Evolutionary conservation across 2,797 vertebrate genomes (phyloP), one percentile per base, ranked within the genome.

Genomic region (Thunnus albacares): DNA sequence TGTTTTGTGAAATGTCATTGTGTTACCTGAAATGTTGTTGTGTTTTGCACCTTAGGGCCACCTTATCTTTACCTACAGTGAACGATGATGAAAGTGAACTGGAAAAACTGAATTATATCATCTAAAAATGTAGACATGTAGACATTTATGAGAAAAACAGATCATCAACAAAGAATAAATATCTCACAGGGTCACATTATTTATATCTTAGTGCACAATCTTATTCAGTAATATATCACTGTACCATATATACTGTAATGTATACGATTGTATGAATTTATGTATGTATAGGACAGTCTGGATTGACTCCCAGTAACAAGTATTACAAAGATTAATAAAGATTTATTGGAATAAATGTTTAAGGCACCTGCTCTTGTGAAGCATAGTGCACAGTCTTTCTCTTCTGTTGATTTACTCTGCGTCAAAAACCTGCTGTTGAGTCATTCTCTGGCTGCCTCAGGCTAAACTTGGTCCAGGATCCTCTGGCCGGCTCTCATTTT

Each of bases 351-450:
- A 69, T 75, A 65, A 60, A 73, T 77, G 55, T 83, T 75, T 12
- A 53, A 71, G 71, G 60, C 79, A 90, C 81, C 80, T 90, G 84
- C 56, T 84, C 22, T 53, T 35, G 24, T 68, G 68, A 41, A 68
- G 67, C 53, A 38, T n/a, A 20, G 49, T 75, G 85, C 35, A 73
- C 71, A 71, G 3, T 71, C 76, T 85, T 75, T 65, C 74, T 82
- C 71, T 66, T 71, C 70, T 72, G 59, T 82, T 84, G 75, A 86
- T 89, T 90, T 88, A 86, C 57, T 82, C 75, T 24, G 14, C 11
- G 38, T 85, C 61, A 68, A 43, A 82, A 87, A 82, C 78, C 77
- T 88, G 82, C 80, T 77, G 63, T 84, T 93, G 84, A 92, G 80
- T 90, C 87, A 90, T 77, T 57, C 22, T 64, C 82, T 90, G 93